Evolutionary conservation across 2,113 vertebrate species (phyloP), one percentile per base, ranked within the genome.

Genomic region (Salminus brasiliensis): DNA sequence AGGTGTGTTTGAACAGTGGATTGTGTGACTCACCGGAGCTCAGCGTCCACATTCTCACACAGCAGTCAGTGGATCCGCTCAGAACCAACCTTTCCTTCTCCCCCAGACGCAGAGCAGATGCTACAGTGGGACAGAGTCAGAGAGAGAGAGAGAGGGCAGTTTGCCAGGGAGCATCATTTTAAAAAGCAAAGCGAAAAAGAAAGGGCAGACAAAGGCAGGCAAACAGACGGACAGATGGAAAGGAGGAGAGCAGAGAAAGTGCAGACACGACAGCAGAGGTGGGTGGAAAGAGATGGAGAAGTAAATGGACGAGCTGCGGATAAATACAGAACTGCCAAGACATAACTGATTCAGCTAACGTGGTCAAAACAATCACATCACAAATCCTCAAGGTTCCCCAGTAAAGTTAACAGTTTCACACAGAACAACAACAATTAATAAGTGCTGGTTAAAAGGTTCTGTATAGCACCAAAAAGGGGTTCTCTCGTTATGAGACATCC

Each of bases 31-130:
- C 87, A 95, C 94, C 93, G 29, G 91, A 85, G 80, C 78, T 90
- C 76, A 95, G 86, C 66, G 91, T 90, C 94, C 94, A 95, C 83
- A 94, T 90, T 87, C 88, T 93, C 83, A 94, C 92, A 43, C 80
- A 88, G 86, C 93, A 92, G 89, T 95, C 94, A 2, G 85, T 88
- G 0, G 94, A 94, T 78, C 92, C 92, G 77, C 94, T 95, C 75
- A 93, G 78, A 67, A 95, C 89, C 65, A 95, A 93, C 83, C 91
- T 87, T 86, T 94, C 93, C 68, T 88, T 90, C 70, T 91, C 85
- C 60, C 87, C 82, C 84, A 93, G 55, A 74, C 87, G 91, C 84
- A 93, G 83, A 63, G 75, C 84, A 83, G 85, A 27, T 71, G 92
- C 92, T 94, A 88, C 0, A 36, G 9, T 32, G 43, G 47, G 67